Evolutionary conservation across 2,888 invertebrate species (phyloP).

Genomic region (Lasioglossum pauxillum): DNA sequence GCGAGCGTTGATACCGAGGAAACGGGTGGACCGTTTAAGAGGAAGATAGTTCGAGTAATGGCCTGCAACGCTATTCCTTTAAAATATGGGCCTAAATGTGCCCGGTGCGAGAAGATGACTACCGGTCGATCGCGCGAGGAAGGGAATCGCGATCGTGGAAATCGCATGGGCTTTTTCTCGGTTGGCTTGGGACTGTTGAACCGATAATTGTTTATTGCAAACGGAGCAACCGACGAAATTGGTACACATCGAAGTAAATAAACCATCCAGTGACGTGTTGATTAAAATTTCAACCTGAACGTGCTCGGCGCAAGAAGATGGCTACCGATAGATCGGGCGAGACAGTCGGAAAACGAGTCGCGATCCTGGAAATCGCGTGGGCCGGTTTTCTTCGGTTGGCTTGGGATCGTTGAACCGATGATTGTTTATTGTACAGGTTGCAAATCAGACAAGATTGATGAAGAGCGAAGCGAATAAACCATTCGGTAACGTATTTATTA

Average conservation of each 20-base stretch:
- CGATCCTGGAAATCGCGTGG: conserved; percentile 25
- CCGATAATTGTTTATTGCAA: conserved; percentile 40
- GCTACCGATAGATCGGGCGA: background rate
- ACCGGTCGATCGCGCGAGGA: background rate
- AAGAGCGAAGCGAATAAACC: conserved; percentile 13
- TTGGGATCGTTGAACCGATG: conserved; percentile 36
- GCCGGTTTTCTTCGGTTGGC: conserved; percentile 30
- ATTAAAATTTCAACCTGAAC: conserved; percentile 32
- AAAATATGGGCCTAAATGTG: background rate
- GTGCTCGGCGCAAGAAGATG: background rate
- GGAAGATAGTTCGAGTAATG: conserved; percentile 51
- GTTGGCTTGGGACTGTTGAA: conserved; percentile 17
- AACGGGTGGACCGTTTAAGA: conserved; percentile 25
- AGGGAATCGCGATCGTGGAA: background rate
- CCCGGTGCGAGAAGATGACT: background rate
- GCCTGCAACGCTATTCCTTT: background rate
- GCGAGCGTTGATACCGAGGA: conserved; percentile 24
- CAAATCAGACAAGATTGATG: background rate
- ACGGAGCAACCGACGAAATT: background rate
- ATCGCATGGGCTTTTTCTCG: conserved; percentile 34
- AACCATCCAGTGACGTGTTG: conserved; percentile 21
- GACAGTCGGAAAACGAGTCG: background rate
- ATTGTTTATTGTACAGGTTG: conserved; percentile 39
- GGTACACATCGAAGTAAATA: background rate
- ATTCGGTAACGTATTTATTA: conserved; percentile 37